Conservation (phyloP, 2,113 vertebrate species). For the Prionailurus viverrinus region DNA sequence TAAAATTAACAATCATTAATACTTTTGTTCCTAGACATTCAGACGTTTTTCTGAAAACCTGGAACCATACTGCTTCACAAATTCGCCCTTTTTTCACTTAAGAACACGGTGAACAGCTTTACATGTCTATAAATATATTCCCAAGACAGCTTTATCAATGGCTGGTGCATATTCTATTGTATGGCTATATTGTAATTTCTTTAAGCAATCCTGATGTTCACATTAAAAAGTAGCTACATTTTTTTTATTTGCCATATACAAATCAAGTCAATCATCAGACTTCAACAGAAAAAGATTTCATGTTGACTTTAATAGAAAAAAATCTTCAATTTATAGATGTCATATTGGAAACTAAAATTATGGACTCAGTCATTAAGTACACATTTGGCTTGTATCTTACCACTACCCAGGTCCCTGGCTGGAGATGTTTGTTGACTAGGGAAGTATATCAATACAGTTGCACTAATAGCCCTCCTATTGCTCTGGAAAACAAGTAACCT, state of each 20-base stretch:
- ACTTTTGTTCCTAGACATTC: background rate
- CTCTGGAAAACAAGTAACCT: conserved; percentile 6
- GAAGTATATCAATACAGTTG: background rate
- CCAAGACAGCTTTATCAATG: conserved; percentile 42
- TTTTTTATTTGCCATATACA: conserved; percentile 39
- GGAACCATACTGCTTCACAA: background rate
- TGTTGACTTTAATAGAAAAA: conserved; percentile 52
- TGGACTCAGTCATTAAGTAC: conserved; percentile 58
- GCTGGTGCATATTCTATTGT: background rate
- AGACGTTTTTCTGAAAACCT: background rate
- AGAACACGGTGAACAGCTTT: background rate
- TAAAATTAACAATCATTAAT: conserved; percentile 2
- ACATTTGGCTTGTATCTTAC: conserved; percentile 37
- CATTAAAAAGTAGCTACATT: conserved; percentile 53
- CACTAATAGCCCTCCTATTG: background rate
- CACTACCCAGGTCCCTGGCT: background rate
- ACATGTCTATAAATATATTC: conserved; percentile 20
- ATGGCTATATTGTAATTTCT: background rate
- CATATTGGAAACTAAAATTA: conserved; percentile 53
- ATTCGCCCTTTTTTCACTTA: background rate
- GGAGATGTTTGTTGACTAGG: background rate
- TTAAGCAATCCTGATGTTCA: conserved; percentile 38
- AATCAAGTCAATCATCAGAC: conserved; percentile 59
- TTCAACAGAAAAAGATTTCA: conserved; percentile 42
- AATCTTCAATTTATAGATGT: conserved; percentile 48